Evolutionary conservation across 2,888 invertebrate genomes (phyloP), one percentile per base, ranked within the genome.

Genomic region (Ashinkailepas kermadecensis): DNA sequence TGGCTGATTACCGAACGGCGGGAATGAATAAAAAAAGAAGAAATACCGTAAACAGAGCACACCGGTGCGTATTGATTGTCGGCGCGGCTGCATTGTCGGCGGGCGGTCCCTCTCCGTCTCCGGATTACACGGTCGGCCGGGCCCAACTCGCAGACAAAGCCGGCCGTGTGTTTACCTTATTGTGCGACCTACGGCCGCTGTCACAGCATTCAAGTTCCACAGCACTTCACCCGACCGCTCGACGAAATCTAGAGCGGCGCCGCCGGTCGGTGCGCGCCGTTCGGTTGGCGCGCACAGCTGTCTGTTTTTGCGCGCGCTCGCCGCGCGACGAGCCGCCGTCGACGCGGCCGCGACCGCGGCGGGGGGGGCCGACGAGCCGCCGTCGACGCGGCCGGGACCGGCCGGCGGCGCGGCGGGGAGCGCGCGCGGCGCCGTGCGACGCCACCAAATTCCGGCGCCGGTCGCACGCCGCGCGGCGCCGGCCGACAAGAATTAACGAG

Each of bases 141-240:
- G 39, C 4, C 7, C 15, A 3, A 13, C 25, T 18, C 18, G 15
- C 62, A 18, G 4, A 70, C 70, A 70, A 70, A 70, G 70, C 25
- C 70, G 18, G 65, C 65, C 65, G 65, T 65, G 39, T 39, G 65
- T 65, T 65, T 65, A 65, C 65, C 65, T 65, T 65, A 65, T 65
- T 65, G 65, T 65, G 65, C 65, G 65, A n/a, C n/a, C 65, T 23
- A 23, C 65, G 65, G 65, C 65, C 9, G 39, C 70, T 70, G 70
- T 70, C 70, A 70, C 70, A 70, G 70, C 70, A 70, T 25, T 70
- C 39, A 15, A 39, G 70, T 70, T 70, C 70, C 70, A 39, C 70
- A 12, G 39, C 70, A 70, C 70, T 70, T 70, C 70, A 70, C 70
- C 39, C 6, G 65, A 39, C 39, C 39, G 39, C 39, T 10, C n/a